Evolutionary conservation across 2,113 vertebrate genomes (phyloP), one percentile per base, ranked within the genome.

Genomic region (Ailuropoda melanoleuca): DNA sequence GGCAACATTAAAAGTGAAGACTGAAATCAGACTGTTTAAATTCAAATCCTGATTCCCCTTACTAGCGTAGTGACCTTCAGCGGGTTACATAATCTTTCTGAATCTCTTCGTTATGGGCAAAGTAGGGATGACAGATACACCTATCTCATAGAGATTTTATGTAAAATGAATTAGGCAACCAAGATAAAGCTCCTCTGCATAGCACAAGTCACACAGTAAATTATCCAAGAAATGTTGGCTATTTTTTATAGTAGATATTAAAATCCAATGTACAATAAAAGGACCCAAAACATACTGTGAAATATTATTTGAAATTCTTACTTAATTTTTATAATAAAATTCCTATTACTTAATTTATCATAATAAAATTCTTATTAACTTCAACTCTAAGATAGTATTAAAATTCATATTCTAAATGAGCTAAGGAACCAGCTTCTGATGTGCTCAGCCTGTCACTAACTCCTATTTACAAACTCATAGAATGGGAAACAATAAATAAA

Each of bases 171-270:
- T 90, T 72, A 81, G 43, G 62, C 21, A 86, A 81, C 15, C 37
- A 43, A 46, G 24, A 29, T 64, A 93, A 86, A 56, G 11, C 17
- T 86, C 46, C 26, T 90, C 14, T 78, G 13, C 8, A 70, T 34
- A 74, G 5, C 37, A 72, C 4, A 93, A 80, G 29, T 66, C 37
- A 81, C 26, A 81, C 2, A 58, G 37, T 81, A 66, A 72, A 58
- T 95, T 90, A 89, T 39, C 70, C 18, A 78, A 70, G 53, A 84
- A 84, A 78, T 19, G 2, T 31, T 46, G 8, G 1, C 4, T 56
- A 83, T 46, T 88, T 91, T 91, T 34, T 74, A 64, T 53, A 70
- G 9, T 29, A 83, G 92, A 88, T 68, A 78, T 97, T 84, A 46
- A 97, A 70, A 77, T 62, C 10, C 24, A n/a, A 19, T 39, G 23